Percentiles rank a stretch among this genome's conserved stretches.
Conservation (phyloP, 2,797 vertebrate genomes). For the Epinephelus awoara region DNA sequence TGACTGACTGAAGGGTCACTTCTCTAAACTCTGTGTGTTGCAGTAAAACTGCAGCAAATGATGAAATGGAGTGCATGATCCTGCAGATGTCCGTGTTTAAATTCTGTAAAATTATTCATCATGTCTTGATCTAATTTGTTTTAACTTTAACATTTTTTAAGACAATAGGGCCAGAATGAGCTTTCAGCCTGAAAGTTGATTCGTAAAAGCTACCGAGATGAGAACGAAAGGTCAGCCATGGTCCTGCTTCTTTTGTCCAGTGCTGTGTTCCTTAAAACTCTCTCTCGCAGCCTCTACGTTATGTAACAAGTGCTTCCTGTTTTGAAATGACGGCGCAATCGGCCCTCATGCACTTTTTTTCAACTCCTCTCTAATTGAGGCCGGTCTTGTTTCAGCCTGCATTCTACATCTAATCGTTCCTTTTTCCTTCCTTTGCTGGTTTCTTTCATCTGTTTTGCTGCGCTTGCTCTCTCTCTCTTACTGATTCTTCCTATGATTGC, state of each 20-base stretch:
- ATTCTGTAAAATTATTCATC: neutral
- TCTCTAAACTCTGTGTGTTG: conserved; percentile 25
- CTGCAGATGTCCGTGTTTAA: neutral
- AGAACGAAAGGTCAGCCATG: conserved; percentile 32
- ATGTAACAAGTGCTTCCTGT: conserved; percentile 82
- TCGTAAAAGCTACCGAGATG: neutral
- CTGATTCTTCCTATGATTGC: conserved; percentile 3
- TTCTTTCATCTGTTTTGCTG: conserved; percentile 19
- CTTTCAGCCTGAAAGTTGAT: neutral
- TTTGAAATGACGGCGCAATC: conserved; percentile 59
- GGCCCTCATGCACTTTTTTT: neutral
- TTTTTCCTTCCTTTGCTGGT: neutral
- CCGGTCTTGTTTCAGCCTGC: conserved; percentile 1
- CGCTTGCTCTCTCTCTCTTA: neutral
- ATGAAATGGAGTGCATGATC: conserved; percentile 5
- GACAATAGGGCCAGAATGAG: neutral
- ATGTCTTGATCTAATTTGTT: neutral
- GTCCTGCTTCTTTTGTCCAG: conserved; percentile 17
- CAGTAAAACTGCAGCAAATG: neutral
- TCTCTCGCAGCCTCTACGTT: conserved; percentile 38
- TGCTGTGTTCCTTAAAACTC: conserved; percentile 43
- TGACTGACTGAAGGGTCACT: conserved; percentile 24
- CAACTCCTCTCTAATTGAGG: neutral
- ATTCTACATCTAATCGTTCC: neutral
- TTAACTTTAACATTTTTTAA: neutral